phyloP scores from a whole-genome alignment of 1,140 invertebrate genomes.

The Penaeus vannamei region DNA sequence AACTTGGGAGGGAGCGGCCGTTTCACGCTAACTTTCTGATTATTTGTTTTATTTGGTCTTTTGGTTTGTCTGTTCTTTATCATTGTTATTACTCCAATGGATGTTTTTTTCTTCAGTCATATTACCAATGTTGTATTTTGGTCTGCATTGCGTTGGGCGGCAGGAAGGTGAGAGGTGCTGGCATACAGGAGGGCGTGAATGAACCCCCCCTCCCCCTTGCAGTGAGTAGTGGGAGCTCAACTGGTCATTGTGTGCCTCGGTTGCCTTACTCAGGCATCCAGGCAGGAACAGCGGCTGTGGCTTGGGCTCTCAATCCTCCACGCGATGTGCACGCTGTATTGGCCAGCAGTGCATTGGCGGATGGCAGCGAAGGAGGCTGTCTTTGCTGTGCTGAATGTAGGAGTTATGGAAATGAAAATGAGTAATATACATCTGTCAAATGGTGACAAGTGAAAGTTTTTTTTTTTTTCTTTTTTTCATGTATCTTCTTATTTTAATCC shows the following conservation, averaged over 20 bases:
- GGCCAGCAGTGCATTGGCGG: conserved; percentile 58
- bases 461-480: conserved; percentile 41
- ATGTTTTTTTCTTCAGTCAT: too few species aligned
- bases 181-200: conserved; percentile 39
- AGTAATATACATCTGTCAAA: conserved; percentile 59
- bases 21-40: too few species aligned
- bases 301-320: conserved; percentile 13
- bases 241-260: not conserved
- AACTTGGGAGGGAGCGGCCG: too few species aligned
- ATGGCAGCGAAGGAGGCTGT: conserved; percentile 54
- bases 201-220: conserved; percentile 38
- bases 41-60: not conserved
- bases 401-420: conserved; percentile 48
- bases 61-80: not conserved
- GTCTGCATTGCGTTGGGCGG: conserved; percentile 51
- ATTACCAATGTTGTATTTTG: not conserved
- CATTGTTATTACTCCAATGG: too few species aligned
- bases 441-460: conserved; percentile 26
- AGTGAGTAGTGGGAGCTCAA: conserved; percentile 31
- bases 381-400: conserved; percentile 61
- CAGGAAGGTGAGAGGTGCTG: conserved; percentile 60
- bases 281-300: conserved; percentile 16
- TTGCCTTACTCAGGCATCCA: not conserved
- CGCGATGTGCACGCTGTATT: conserved; percentile 58
- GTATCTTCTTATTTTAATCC: conserved; percentile 6